Evolutionary conservation across 2,113 vertebrate genomes (phyloP), one percentile per base, ranked within the genome.

Genomic region (Gopherus evgoodei): DNA sequence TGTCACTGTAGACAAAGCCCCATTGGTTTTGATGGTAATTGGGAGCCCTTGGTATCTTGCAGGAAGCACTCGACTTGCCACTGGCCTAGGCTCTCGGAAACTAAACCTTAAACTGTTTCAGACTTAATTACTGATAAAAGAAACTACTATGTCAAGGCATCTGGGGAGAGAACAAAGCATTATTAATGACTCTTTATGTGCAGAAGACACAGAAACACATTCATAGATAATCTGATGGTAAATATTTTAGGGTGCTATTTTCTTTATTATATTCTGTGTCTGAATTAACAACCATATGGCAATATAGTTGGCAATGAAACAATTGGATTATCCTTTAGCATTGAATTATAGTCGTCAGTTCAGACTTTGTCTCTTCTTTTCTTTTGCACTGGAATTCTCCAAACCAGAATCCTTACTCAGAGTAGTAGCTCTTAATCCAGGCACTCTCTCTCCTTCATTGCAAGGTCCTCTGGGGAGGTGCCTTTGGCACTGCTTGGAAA

Each of bases 211-310:
- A 81, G 31, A 80, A n/a, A 50, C n/a, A 53, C 35, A n/a, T 47
- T 22, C 49, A 22, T 17, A n/a, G 35, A n/a, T 50, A 81, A 81
- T 38, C 38, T 38, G 84, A 89, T 38, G 54, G 27, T 6, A 81
- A 91, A 17, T 24, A 91, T 93, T 91, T 84, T 19, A 92, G 31
- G 38, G 1, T 83, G 1, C 81, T 69, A 17, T 90, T 90, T 90
- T 44, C 53, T 89, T 91, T 87, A 12, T 85, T 65, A 25, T 29
- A 5, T 54, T 91, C 84, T 81, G 76, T 89, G 88, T 69, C 62
- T 2, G 87, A 72, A 47, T 87, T 87, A 24, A 31, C 87, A 90
- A 81, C 56, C 49, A 49, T 35, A 1, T 83, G 84, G 14, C 54
- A 79, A 12, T 47, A 59, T 10, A 4, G 56, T 93, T 82, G 94